phyloP scores from a whole-genome alignment of 2,113 vertebrate species.

The Grammomys surdaster region DNA sequence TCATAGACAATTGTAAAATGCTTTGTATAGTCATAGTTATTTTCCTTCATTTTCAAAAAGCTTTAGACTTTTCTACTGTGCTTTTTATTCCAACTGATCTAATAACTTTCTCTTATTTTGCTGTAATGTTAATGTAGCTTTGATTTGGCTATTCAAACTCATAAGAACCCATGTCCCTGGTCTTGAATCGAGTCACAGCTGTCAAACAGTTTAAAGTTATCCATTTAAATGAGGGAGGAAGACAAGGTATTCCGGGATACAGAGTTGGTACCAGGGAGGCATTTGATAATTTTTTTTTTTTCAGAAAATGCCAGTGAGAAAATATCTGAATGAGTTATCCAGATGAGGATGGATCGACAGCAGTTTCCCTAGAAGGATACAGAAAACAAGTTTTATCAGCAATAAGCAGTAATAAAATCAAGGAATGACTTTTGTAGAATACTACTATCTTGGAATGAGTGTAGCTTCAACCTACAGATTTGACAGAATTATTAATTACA shows the following conservation, averaged over 20 bases:
- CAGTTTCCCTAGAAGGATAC: accelerated
- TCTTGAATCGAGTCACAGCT: neutral
- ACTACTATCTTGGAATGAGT: neutral
- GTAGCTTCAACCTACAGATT: conserved; percentile 46
- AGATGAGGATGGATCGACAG: neutral
- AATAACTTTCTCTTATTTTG: conserved; percentile 5
- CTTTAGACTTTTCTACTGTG: conserved; percentile 24
- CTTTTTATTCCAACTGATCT: neutral
- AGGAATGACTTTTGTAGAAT: conserved; percentile 19
- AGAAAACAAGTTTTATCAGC: neutral
- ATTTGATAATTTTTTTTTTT: neutral
- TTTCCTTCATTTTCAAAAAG: neutral
- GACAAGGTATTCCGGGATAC: neutral
- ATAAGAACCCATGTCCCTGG: neutral
- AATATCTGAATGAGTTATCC: neutral
- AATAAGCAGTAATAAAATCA: conserved; percentile 56
- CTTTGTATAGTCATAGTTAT: neutral
- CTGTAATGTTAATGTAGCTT: neutral
- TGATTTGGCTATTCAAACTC: neutral
- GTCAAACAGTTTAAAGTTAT: neutral
- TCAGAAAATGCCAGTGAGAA: neutral
- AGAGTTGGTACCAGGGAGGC: neutral
- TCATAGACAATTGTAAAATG: neutral
- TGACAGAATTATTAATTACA: conserved; percentile 41
- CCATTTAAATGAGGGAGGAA: neutral